Evolutionary conservation across 2,888 invertebrate species (phyloP).

Genomic region (Eucriotettix oculatus): DNA sequence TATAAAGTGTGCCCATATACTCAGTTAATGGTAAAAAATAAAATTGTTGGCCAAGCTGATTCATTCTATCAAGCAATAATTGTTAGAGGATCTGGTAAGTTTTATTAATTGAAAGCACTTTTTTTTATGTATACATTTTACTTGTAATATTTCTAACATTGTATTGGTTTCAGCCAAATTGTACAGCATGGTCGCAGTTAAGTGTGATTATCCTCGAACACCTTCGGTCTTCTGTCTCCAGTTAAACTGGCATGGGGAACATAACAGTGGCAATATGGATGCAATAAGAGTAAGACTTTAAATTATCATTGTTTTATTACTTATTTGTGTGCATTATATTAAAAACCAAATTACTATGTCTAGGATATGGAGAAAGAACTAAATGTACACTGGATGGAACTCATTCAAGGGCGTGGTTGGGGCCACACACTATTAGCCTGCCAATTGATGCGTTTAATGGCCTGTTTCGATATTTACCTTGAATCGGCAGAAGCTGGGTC

Average conservation of each 20-base stretch:
- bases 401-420: constrained; percentile 21
- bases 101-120: background rate
- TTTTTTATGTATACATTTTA: background rate
- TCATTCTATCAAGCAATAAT: constrained; percentile 63
- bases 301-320: background rate
- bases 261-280: constrained; percentile 46
- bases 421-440: constrained; percentile 43
- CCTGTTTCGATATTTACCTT: constrained; percentile 71
- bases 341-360: background rate
- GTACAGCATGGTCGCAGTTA: constrained; percentile 58
- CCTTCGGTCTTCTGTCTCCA: constrained; percentile 63
- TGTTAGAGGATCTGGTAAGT: constrained; percentile 53
- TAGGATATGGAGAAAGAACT: constrained; percentile 52
- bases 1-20: constrained; percentile 38
- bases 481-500: constrained; percentile 51
- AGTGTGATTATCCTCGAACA: constrained; percentile 65
- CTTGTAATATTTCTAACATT: background rate
- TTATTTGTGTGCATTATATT: no score
- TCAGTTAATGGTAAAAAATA: constrained; percentile 35
- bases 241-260: constrained; percentile 52
- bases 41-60: constrained; percentile 41
- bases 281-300: constrained; percentile 41
- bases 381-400: constrained; percentile 39
- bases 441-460: constrained; percentile 65
- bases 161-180: constrained; percentile 42